A percentile compares a stretch with the other conserved stretches of the same genome.
phyloP scores from a whole-genome alignment of 2,797 vertebrate genomes.

The Gorsachius magnificus region DNA sequence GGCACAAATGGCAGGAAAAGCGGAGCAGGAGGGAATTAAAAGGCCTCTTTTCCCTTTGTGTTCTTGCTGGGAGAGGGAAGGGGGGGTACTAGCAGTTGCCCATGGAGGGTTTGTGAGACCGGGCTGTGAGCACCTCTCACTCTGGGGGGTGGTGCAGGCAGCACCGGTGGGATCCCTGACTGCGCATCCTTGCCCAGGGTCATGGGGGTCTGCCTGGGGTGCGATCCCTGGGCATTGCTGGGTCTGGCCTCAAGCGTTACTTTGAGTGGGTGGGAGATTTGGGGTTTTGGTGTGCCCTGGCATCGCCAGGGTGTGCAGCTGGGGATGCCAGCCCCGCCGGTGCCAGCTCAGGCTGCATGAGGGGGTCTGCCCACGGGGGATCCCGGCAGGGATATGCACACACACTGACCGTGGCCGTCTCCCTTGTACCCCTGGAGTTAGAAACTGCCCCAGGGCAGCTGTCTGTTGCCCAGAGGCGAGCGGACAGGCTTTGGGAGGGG shows the following conservation, averaged over 20 bases:
- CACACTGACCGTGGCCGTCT: rapidly evolving
- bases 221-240: rapidly evolving
- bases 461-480: background rate
- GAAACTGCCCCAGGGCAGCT: background rate
- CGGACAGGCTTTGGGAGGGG: background rate
- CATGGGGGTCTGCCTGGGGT: rapidly evolving
- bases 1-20: background rate
- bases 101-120: background rate
- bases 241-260: rapidly evolving
- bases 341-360: background rate
- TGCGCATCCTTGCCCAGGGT: background rate
- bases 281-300: background rate
- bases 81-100: background rate
- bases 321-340: background rate
- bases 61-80: background rate
- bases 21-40: background rate
- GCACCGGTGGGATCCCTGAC: background rate
- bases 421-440: background rate
- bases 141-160: background rate
- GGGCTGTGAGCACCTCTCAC: background rate
- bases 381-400: rapidly evolving
- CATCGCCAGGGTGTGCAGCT: rapidly evolving
- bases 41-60: constrained; percentile 35
- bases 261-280: rapidly evolving
- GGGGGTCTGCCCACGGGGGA: rapidly evolving